Conservation (phyloP, 2,888 invertebrate species). For the Sepioteuthis lessoniana region DNA sequence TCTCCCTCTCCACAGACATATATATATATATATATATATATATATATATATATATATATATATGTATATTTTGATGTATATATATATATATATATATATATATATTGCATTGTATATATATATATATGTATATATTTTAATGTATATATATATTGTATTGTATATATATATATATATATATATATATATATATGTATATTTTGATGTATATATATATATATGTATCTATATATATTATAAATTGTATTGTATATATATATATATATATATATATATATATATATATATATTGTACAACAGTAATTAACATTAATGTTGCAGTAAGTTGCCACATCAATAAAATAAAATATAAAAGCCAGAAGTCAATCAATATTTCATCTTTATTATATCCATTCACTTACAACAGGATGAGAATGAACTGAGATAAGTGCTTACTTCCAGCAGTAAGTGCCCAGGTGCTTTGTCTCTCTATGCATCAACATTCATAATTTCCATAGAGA, state of each 20-base stretch:
- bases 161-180: too few species aligned
- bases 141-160: too few species aligned
- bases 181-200: too few species aligned
- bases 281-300: neutral
- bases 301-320: neutral
- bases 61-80: too few species aligned
- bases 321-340: neutral
- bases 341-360: neutral
- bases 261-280: neutral
- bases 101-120: too few species aligned
- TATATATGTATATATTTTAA: too few species aligned
- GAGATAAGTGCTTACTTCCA: neutral
- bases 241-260: neutral
- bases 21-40: too few species aligned
- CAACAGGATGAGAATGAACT: neutral
- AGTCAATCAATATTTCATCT: constrained; percentile 21
- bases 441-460: neutral
- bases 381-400: neutral
- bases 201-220: too few species aligned
- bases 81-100: too few species aligned
- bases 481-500: neutral
- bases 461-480: neutral
- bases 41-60: too few species aligned
- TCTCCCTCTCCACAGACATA: too few species aligned
- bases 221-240: neutral